phyloP scores from a whole-genome alignment of 1,140 invertebrate species.

The Drosophila melanica region DNA sequence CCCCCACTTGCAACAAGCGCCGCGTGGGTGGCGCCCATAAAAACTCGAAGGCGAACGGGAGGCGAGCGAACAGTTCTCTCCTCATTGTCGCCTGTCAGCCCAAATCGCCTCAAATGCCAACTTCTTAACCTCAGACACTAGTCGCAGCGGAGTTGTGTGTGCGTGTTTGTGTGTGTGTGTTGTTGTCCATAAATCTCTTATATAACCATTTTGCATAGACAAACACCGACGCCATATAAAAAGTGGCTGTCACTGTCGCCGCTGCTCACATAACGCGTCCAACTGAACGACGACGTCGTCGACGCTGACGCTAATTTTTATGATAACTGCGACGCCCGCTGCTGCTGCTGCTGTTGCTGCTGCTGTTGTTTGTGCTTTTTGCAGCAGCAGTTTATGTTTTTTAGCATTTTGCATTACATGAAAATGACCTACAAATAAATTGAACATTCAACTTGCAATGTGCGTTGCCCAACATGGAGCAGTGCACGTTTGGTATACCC shows the following conservation, averaged over 20 bases:
- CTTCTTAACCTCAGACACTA: constrained; percentile 50
- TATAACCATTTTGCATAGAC: constrained; percentile 62
- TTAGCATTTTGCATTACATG: constrained; percentile 62
- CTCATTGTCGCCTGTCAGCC: constrained; percentile 39
- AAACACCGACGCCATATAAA: constrained; percentile 49
- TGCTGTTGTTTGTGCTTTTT: constrained; percentile 32
- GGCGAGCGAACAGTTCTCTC: constrained; percentile 31
- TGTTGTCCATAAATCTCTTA: constrained; percentile 57
- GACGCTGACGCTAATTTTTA: constrained; percentile 29
- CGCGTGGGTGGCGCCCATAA: constrained; percentile 28
- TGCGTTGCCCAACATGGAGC: constrained; percentile 7
- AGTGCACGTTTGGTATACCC: background rate
- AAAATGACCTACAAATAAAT: constrained; percentile 78
- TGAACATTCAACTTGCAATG: constrained; percentile 38
- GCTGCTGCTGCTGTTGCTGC: constrained; percentile 1
- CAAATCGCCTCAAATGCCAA: constrained; percentile 64
- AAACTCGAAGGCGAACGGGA: constrained; percentile 21
- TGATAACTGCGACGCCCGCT: constrained; percentile 44
- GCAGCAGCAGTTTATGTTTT: constrained; percentile 7
- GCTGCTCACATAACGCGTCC: constrained; percentile 12
- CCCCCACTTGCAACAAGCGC: background rate
- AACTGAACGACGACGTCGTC: background rate
- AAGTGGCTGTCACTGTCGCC: no score
- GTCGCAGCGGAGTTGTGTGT: constrained; percentile 2
- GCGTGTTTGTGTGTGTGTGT: constrained; percentile 33